Evolutionary conservation across 2,888 invertebrate species (phyloP).

Genomic region (Lepidocyrtinus sp.): DNA sequence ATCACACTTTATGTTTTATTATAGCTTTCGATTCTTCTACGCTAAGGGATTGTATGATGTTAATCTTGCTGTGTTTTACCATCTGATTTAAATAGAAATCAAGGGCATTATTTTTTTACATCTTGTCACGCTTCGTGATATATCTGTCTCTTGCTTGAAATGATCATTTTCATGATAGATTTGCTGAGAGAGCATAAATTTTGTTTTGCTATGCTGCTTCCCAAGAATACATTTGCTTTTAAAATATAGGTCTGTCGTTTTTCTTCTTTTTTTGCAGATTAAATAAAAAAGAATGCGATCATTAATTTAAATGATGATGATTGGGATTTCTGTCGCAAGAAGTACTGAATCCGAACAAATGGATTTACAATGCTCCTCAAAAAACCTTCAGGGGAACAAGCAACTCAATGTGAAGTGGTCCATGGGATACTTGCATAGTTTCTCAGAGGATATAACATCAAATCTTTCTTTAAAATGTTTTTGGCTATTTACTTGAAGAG

Average conservation of each 20-base stretch:
- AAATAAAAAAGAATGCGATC: background rate
- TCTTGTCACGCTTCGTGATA: background rate
- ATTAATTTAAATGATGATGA: background rate
- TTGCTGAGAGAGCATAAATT: background rate
- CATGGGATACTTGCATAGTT: background rate
- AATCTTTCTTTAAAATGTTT: background rate
- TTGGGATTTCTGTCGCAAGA: background rate
- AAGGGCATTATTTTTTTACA: conserved; percentile 31
- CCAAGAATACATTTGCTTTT: no score
- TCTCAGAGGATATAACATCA: background rate
- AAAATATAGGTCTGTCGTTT: no score
- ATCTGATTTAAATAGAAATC: conserved; percentile 38
- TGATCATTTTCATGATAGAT: background rate
- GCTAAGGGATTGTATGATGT: background rate
- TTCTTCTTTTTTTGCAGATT: background rate
- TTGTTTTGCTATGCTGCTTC: background rate
- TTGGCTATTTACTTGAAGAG: background rate
- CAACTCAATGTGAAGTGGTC: background rate
- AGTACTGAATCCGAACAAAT: background rate
- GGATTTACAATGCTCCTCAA: background rate
- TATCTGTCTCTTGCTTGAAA: background rate
- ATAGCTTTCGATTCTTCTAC: background rate
- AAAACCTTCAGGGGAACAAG: background rate
- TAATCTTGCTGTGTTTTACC: no score
- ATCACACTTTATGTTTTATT: background rate